Evolutionary conservation across 1,140 invertebrate species (phyloP).

Genomic region (Zaprionus nigranus): DNA sequence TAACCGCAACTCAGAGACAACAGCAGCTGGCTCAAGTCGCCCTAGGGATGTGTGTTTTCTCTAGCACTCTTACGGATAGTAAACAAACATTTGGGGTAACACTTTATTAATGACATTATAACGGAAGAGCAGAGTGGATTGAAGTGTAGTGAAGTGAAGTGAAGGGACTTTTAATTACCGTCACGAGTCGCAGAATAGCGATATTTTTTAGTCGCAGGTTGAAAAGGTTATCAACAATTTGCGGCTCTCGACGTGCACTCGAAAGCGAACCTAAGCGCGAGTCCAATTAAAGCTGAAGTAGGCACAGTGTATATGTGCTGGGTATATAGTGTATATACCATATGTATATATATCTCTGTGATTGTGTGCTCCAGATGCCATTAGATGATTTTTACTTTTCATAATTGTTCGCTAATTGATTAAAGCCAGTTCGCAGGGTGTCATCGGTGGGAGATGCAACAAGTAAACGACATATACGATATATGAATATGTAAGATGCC

Average conservation of each 20-base stretch:
- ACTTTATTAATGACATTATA: not conserved
- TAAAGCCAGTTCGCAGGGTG: conserved; percentile 34
- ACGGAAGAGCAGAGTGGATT: not conserved
- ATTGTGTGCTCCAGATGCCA: conserved; percentile 33
- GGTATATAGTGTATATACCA: not conserved
- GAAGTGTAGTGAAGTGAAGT: not conserved
- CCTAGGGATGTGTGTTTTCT: not conserved
- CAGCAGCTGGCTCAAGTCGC: not conserved
- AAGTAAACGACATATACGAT: conserved; percentile 32
- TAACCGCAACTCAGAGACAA: not conserved
- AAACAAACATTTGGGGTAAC: not conserved
- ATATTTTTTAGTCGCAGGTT: conserved; percentile 26
- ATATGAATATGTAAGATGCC: not conserved
- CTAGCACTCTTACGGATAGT: not conserved
- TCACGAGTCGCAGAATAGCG: no score
- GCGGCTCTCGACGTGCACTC: not conserved
- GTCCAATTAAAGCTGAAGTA: conserved; percentile 5
- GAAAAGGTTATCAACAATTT: conserved; percentile 39
- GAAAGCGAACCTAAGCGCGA: conserved; percentile 1
- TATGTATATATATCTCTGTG: not conserved
- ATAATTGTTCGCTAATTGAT: conserved; percentile 47
- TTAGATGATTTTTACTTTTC: conserved; percentile 66
- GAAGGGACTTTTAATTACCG: not conserved
- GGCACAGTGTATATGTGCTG: not conserved
- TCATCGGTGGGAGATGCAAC: conserved; percentile 17